These are phyloP conservation scores for Rhyacichthys aspro DNA, from an alignment of 2,797 vertebrate genomes.

Conservation along the genomic window DNA sequence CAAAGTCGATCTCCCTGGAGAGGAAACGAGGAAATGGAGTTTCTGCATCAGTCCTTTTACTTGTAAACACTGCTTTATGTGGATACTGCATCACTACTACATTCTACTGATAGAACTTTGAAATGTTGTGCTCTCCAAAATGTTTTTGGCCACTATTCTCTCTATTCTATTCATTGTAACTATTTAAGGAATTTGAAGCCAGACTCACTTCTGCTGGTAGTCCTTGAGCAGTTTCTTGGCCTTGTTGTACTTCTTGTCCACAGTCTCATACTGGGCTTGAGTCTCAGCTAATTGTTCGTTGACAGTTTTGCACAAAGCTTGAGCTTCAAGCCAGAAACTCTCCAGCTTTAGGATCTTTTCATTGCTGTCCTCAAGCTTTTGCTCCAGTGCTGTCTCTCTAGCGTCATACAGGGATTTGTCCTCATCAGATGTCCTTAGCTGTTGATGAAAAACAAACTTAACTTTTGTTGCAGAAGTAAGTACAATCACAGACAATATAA, in stretches of 20 bases:
- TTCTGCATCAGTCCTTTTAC: slow-evolving; percentile 25
- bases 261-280: slow-evolving; percentile 86
- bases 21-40: slow-evolving; percentile 36
- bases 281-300: slow-evolving; percentile 88
- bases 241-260: slow-evolving; percentile 94
- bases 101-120: neutral
- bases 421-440: slow-evolving; percentile 83
- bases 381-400: slow-evolving; percentile 83
- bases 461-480: no score
- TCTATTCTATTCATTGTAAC: no score
- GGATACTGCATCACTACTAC: neutral
- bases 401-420: slow-evolving; percentile 82
- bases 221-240: slow-evolving; percentile 94
- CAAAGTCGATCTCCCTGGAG: slow-evolving; percentile 89
- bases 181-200: neutral
- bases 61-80: slow-evolving; percentile 20
- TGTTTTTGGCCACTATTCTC: no score
- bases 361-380: slow-evolving; percentile 84
- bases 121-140: no score
- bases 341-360: slow-evolving; percentile 89
- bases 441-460: slow-evolving; percentile 11
- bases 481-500: neutral
- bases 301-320: slow-evolving; percentile 88
- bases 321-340: slow-evolving; percentile 90
- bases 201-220: slow-evolving; percentile 91